A percentile compares a stretch with the other conserved stretches of the same genome.
These are phyloP conservation scores for Muraenolepis orangiensis DNA, from an alignment of 2,797 vertebrate species.

Conservation along the genomic window DNA sequence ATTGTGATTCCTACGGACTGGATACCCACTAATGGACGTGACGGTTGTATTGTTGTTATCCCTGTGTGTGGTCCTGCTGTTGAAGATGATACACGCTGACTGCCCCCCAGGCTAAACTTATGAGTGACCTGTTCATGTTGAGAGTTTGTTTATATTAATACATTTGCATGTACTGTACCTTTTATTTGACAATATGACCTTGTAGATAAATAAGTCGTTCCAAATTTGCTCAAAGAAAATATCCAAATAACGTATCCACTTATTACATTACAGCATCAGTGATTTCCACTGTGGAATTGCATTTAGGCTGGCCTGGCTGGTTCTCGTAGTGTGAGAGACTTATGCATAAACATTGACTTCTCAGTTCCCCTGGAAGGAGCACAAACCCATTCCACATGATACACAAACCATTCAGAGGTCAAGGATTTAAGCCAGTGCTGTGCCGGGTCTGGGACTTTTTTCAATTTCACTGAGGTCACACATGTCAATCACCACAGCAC, in stretches of 20 bases:
- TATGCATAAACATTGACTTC: conserved; percentile 26
- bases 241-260: background rate
- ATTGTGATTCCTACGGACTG: background rate
- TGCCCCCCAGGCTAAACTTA: background rate
- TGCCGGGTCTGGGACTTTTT: conserved; percentile 31
- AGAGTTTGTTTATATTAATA: background rate
- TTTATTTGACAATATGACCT: background rate
- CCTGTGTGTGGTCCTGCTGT: background rate
- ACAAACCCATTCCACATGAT: conserved; percentile 37
- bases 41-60: background rate
- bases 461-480: conserved; percentile 45
- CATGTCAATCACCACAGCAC: conserved; percentile 22
- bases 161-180: background rate
- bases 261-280: background rate
- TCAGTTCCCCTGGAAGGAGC: conserved; percentile 16
- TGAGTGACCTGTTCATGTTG: background rate
- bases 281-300: background rate
- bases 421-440: conserved; percentile 44
- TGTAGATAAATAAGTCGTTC: background rate
- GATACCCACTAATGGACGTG: background rate
- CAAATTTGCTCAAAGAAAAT: background rate
- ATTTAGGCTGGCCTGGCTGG: background rate
- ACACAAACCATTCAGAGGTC: conserved; percentile 43
- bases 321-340: conserved; percentile 10
- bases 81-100: background rate